Conservation (phyloP, 2,888 invertebrate genomes). For the Patella caerulea region DNA sequence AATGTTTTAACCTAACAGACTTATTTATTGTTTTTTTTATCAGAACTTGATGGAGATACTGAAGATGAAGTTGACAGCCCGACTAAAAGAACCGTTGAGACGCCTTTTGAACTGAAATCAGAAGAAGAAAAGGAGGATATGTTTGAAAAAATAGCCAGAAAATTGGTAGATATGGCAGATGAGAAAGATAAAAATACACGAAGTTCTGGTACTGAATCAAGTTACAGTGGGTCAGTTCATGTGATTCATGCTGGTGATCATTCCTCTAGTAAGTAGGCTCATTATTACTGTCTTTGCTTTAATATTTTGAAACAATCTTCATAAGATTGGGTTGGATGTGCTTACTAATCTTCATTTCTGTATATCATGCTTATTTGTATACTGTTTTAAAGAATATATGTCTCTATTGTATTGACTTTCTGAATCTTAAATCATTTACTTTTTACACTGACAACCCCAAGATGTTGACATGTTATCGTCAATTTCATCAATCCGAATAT, state of each 20-base stretch:
- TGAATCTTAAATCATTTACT: too few relatives aligned
- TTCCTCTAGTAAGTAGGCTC: neutral
- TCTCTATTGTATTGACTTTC: too few relatives aligned
- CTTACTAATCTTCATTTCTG: too few relatives aligned
- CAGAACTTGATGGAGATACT: neutral
- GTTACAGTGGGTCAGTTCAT: slow-evolving; percentile 24
- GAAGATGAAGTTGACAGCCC: slow-evolving; percentile 21
- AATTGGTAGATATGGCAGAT: slow-evolving; percentile 51
- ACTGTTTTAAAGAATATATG: too few relatives aligned
- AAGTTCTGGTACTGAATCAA: slow-evolving; percentile 15
- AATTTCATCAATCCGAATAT: too few relatives aligned
- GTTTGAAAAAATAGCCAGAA: slow-evolving; percentile 48
- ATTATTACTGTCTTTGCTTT: too few relatives aligned
- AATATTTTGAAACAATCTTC: too few relatives aligned
- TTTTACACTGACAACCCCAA: too few relatives aligned
- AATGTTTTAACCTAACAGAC: too few relatives aligned
- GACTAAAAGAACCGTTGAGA: neutral
- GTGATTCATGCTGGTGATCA: neutral
- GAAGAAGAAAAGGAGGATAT: slow-evolving; percentile 43
- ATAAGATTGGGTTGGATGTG: too few relatives aligned
- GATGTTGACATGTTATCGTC: too few relatives aligned
- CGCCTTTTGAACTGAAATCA: slow-evolving; percentile 23
- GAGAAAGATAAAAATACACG: slow-evolving; percentile 31
- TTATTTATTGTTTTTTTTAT: neutral
- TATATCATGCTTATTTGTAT: too few relatives aligned